Evolutionary conservation across 1,140 invertebrate species (phyloP).

Genomic region (Megathymus violae): DNA sequence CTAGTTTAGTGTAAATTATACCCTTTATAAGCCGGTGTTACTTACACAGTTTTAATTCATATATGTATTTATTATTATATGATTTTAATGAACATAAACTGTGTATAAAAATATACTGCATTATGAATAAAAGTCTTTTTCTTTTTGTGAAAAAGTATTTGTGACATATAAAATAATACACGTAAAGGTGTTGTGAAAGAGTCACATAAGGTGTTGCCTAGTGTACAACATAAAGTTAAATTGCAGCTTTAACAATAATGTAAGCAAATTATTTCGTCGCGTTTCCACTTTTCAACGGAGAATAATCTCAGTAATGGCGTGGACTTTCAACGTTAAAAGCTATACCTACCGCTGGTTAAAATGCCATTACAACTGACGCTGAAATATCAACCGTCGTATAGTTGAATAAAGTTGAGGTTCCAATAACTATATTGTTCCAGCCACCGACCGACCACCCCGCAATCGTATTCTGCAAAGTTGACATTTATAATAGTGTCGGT

Average conservation of each 20-base stretch:
- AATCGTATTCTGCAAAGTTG: slow-evolving; percentile 2
- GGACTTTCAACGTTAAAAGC: slow-evolving; percentile 22
- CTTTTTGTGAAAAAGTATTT: no score
- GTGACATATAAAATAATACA: no score
- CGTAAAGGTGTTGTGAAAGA: neutral
- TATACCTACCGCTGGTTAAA: neutral
- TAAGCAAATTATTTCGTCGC: slow-evolving; percentile 27
- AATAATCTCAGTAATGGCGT: slow-evolving; percentile 29
- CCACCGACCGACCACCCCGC: neutral
- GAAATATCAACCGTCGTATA: neutral
- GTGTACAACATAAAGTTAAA: neutral
- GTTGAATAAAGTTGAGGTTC: slow-evolving; percentile 6
- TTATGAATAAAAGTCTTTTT: no score
- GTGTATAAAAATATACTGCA: no score
- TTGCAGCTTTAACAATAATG: slow-evolving; percentile 1
- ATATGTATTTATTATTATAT: no score
- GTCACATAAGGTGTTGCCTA: no score
- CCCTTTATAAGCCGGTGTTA: no score
- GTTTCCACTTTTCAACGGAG: slow-evolving; percentile 3
- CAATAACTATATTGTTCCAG: neutral
- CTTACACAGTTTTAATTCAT: no score
- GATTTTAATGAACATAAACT: no score
- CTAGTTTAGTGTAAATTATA: no score
- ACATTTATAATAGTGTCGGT: slow-evolving; percentile 20
- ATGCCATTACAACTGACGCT: neutral